These are phyloP conservation scores for Bombus turneri DNA, from an alignment of 1,140 invertebrate species.

Conservation along the genomic window DNA sequence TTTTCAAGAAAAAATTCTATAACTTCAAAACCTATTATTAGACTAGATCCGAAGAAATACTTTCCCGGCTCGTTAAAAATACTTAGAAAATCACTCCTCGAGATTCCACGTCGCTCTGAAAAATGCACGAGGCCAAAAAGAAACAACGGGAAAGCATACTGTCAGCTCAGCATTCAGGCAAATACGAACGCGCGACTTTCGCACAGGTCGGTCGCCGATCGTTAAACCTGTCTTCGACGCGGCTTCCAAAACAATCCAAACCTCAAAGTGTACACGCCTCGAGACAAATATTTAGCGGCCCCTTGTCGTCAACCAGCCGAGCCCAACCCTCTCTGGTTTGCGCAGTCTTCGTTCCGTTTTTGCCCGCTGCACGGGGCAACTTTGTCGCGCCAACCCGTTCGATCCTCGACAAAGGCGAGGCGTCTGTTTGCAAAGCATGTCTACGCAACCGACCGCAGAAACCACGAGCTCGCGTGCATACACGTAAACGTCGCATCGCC, in stretches of 20 bases:
- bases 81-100: neutral
- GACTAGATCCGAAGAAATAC: neutral
- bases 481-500: slow-evolving; percentile 70
- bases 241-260: slow-evolving; percentile 25
- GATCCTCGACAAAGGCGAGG: slow-evolving; percentile 24
- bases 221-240: slow-evolving; percentile 16
- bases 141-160: neutral
- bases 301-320: neutral
- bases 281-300: slow-evolving; percentile 25
- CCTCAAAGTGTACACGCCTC: slow-evolving; percentile 2
- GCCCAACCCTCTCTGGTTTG: neutral
- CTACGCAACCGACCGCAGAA: slow-evolving; percentile 49
- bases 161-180: neutral
- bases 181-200: slow-evolving; percentile 1
- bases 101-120: neutral
- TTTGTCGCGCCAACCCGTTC: slow-evolving; percentile 9
- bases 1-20: too few relatives aligned
- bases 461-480: slow-evolving; percentile 30
- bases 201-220: neutral
- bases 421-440: slow-evolving; percentile 51
- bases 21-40: neutral
- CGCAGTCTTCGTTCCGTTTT: neutral
- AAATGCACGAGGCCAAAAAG: neutral
- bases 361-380: neutral
- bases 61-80: neutral